phyloP scores from a whole-genome alignment of 1,140 invertebrate genomes.

The Drosophila ohnishii region DNA sequence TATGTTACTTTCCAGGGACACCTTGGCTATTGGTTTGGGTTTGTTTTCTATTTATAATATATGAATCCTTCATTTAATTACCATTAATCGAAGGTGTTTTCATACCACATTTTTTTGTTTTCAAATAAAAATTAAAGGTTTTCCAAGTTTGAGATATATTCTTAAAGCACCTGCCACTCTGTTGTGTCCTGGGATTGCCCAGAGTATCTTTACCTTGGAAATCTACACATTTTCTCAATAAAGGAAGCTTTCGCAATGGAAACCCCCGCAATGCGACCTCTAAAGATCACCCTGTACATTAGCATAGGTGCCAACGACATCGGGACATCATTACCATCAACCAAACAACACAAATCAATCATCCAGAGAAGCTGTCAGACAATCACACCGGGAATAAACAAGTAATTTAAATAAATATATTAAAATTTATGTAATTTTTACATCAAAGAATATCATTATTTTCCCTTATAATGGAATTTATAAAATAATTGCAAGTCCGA shows the following conservation, averaged over 20 bases:
- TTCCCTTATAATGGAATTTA: not conserved
- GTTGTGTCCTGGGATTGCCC: too few relatives aligned
- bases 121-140: too few relatives aligned
- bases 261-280: not conserved
- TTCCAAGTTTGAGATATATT: too few relatives aligned
- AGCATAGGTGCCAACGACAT: not conserved
- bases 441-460: not conserved
- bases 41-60: not conserved
- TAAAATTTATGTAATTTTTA: not conserved
- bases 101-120: too few relatives aligned
- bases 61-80: too few relatives aligned
- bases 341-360: slow-evolving; percentile 34
- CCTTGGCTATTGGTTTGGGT: not conserved
- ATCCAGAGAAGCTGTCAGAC: slow-evolving; percentile 19
- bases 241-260: slow-evolving; percentile 10
- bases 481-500: not conserved
- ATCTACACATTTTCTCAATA: not conserved
- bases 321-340: slow-evolving; percentile 18
- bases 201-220: not conserved
- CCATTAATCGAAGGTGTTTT: too few relatives aligned
- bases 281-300: slow-evolving; percentile 3
- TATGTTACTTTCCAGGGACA: slow-evolving; percentile 1
- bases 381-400: not conserved
- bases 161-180: not conserved
- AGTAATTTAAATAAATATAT: not conserved